Evolutionary conservation across 2,113 vertebrate species (phyloP).

Genomic region (Elanoides forficatus): DNA sequence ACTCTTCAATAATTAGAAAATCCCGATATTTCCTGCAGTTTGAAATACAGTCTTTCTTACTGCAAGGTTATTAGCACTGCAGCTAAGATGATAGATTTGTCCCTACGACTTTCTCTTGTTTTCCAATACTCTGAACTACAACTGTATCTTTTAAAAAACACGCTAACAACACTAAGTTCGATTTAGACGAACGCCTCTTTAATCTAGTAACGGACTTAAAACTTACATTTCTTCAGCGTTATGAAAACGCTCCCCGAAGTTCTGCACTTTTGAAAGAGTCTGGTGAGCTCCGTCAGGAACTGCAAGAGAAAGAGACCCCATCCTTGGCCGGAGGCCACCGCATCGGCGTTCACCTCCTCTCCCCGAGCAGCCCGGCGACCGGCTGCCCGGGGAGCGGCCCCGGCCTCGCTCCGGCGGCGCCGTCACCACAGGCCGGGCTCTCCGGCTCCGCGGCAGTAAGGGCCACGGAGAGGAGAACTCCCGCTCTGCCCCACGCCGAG

Average conservation of each 20-base stretch:
- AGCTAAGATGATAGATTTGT: fast-evolving
- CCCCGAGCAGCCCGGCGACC: background rate
- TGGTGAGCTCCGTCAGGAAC: constrained; percentile 96
- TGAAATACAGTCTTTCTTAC: background rate
- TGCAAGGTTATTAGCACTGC: background rate
- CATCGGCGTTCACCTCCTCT: fast-evolving
- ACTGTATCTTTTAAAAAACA: fast-evolving
- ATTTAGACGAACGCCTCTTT: fast-evolving
- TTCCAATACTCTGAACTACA: background rate
- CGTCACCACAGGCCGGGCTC: background rate
- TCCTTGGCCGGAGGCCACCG: background rate
- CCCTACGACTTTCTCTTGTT: fast-evolving
- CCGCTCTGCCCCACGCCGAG: fast-evolving
- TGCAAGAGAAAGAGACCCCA: constrained; percentile 46
- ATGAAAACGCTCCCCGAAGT: constrained; percentile 92
- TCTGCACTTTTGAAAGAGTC: constrained; percentile 96
- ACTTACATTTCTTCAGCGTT: constrained; percentile 97
- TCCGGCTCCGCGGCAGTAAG: background rate
- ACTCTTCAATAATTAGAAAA: background rate
- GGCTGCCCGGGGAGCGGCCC: background rate
- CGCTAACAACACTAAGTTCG: fast-evolving
- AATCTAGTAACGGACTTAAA: background rate
- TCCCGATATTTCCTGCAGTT: background rate
- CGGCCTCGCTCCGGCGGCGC: background rate
- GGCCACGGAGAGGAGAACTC: fast-evolving